These are phyloP conservation scores for Calidris pugnax DNA, from an alignment of 2,113 vertebrate species.

Conservation along the genomic window DNA sequence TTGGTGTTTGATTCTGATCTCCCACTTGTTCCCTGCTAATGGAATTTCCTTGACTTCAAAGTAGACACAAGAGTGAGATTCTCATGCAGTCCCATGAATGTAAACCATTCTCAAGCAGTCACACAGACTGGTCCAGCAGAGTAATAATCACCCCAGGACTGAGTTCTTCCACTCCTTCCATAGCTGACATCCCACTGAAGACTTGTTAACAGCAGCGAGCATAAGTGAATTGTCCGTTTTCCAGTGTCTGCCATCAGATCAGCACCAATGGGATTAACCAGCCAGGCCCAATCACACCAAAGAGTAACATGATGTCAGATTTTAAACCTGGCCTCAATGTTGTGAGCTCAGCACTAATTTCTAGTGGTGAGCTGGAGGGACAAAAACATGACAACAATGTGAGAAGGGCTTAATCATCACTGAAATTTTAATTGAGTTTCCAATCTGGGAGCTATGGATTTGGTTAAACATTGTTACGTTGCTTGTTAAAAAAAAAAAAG, in stretches of 20 bases:
- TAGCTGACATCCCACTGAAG: neutral
- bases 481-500: neutral
- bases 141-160: neutral
- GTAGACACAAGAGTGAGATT: neutral
- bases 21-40: neutral
- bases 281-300: neutral
- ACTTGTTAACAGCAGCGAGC: neutral
- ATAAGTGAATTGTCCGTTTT: neutral
- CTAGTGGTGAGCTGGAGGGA: neutral
- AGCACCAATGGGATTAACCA: neutral
- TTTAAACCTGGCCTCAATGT: neutral
- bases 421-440: neutral
- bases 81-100: rapidly evolving
- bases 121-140: neutral
- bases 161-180: neutral
- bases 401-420: neutral
- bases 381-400: neutral
- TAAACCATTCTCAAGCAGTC: neutral
- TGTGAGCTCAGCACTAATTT: neutral
- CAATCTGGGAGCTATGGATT: neutral
- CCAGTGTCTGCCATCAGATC: neutral
- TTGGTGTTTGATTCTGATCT: conserved; percentile 15
- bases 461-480: neutral
- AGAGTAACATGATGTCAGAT: neutral
- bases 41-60: conserved; percentile 27